A percentile compares a stretch with the other conserved stretches of the same genome.
Conservation (phyloP, 2,797 vertebrate genomes). For the Myripristis jacobus region DNA sequence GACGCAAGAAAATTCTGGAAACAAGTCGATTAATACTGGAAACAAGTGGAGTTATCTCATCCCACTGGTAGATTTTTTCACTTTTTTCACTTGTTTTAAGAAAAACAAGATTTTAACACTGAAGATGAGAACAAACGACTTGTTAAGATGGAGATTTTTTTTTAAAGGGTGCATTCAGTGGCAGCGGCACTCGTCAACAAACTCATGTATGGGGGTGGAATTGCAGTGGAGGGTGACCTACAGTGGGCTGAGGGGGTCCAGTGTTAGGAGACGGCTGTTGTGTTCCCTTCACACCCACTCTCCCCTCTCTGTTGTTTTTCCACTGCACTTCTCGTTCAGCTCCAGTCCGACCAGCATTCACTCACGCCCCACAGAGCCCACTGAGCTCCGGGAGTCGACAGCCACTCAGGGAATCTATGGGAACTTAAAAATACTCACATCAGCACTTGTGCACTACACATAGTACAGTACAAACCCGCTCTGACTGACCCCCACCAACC, state of each 20-base stretch:
- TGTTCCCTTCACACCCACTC: conserved; percentile 37
- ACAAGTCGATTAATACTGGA: too few species aligned
- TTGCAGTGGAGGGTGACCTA: conserved; percentile 37
- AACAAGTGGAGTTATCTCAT: too few species aligned
- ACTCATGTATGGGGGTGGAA: conserved; percentile 37
- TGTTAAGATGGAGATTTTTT: too few species aligned
- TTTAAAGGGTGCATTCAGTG: too few species aligned
- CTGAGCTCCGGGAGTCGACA: conserved; percentile 70
- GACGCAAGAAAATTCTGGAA: too few species aligned
- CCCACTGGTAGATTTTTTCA: too few species aligned
- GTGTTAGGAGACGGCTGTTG: conserved; percentile 19
- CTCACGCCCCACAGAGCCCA: conserved; percentile 70
- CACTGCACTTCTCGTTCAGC: conserved; percentile 50
- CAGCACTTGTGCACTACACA: conserved; percentile 66
- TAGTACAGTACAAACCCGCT: conserved; percentile 52
- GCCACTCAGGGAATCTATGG: conserved; percentile 75
- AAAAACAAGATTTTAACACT: too few species aligned
- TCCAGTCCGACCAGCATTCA: conserved; percentile 50
- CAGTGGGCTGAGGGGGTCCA: conserved; percentile 16
- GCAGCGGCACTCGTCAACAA: conserved; percentile 30
- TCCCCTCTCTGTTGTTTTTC: conserved; percentile 61
- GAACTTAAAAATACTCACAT: conserved; percentile 80
- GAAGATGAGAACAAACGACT: too few species aligned
- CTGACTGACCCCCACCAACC: conserved; percentile 42
- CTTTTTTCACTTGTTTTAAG: too few species aligned